These are phyloP conservation scores for Tauraco erythrolophus DNA, from an alignment of 2,113 vertebrate genomes.

Conservation along the genomic window DNA sequence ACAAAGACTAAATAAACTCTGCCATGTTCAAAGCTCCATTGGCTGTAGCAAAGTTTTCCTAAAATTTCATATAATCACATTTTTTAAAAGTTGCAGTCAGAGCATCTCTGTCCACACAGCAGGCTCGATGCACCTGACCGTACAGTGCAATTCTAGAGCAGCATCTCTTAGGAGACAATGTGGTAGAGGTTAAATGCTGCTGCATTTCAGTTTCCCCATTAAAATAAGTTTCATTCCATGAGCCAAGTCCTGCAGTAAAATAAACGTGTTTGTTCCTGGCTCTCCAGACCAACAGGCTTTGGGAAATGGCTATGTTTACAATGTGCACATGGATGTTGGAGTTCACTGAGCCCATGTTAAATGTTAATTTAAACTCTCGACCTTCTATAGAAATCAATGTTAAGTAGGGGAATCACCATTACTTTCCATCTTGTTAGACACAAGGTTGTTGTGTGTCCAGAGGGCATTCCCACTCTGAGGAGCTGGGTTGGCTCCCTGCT, in stretches of 20 bases:
- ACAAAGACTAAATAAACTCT: not conserved
- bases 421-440: not conserved
- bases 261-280: not conserved
- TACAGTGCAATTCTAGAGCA: not conserved
- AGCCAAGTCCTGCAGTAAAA: not conserved
- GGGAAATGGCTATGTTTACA: not conserved
- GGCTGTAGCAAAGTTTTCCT: not conserved
- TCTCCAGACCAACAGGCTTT: not conserved
- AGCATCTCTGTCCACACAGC: slow-evolving; percentile 1
- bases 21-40: not conserved
- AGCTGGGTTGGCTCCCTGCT: slow-evolving; percentile 9
- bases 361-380: not conserved
- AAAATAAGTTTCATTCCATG: not conserved
- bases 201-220: not conserved
- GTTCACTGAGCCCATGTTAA: not conserved
- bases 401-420: not conserved
- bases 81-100: not conserved
- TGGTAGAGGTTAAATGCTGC: not conserved
- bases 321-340: not conserved
- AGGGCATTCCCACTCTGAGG: not conserved
- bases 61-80: not conserved
- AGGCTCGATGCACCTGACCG: slow-evolving; percentile 15
- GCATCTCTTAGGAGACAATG: slow-evolving; percentile 10
- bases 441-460: not conserved
- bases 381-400: not conserved